phyloP scores from a whole-genome alignment of 2,797 vertebrate species.

The Petrocephalus schoutedeni region DNA sequence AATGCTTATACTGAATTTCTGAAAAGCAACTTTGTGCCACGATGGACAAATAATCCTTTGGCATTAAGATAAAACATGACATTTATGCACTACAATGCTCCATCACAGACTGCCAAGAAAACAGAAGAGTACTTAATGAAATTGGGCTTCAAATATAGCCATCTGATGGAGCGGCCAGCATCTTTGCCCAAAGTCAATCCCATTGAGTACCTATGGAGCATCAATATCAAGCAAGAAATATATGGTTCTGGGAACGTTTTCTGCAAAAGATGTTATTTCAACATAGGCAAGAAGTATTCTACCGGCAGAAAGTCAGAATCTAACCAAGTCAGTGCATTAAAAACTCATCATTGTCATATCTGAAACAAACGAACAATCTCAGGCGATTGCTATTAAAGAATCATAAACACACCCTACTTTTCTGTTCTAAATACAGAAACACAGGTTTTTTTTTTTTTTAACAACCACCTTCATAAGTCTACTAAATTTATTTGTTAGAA shows the following conservation, averaged over 20 bases:
- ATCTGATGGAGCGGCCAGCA: background rate
- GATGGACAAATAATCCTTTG: background rate
- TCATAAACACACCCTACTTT: background rate
- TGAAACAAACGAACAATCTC: background rate
- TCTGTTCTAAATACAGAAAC: background rate
- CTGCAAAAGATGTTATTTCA: background rate
- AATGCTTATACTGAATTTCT: background rate
- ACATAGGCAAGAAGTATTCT: background rate
- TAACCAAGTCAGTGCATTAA: background rate
- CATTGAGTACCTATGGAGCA: background rate
- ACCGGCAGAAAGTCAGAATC: background rate
- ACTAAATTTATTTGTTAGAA: background rate
- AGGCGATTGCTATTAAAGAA: background rate
- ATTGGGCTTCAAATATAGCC: background rate
- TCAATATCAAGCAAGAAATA: background rate
- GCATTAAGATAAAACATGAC: background rate
- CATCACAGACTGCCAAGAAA: background rate
- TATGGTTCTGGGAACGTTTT: background rate
- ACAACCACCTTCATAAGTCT: background rate
- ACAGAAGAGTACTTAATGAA: background rate
- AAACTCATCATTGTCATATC: background rate
- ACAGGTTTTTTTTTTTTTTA: background rate
- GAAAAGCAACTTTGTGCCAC: background rate
- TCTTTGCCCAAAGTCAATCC: background rate
- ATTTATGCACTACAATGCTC: background rate